Evolutionary conservation across 2,888 invertebrate genomes (phyloP).

Genomic region (Macrostomum cliftonense): DNA sequence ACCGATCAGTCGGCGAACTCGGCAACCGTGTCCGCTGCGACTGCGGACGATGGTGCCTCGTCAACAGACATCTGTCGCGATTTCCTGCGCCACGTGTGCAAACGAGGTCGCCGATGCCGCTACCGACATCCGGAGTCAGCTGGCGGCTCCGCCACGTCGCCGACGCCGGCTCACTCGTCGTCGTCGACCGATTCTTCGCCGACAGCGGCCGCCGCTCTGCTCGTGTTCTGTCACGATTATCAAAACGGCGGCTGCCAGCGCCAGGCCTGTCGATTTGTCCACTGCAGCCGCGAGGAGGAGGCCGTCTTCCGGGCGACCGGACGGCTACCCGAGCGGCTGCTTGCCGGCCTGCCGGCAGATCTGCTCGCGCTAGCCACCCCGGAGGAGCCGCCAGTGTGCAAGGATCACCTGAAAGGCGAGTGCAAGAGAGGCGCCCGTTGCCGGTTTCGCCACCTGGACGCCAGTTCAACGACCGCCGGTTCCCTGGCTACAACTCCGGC

Average conservation of each 20-base stretch:
- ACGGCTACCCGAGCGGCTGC: constrained; percentile 46
- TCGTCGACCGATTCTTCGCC: no score
- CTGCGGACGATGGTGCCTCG: no score
- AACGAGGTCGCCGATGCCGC: constrained; percentile 45
- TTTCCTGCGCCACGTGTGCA: constrained; percentile 45
- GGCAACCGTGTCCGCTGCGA: no score
- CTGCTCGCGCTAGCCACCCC: constrained; percentile 7
- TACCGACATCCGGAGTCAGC: constrained; percentile 39
- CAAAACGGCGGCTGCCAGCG: constrained; percentile 59
- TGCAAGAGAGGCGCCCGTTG: constrained; percentile 42
- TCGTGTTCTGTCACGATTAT: constrained; percentile 44
- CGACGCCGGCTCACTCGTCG: no score
- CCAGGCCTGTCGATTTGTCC: constrained; percentile 54
- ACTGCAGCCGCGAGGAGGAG: constrained; percentile 56
- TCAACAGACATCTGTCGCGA: constrained; percentile 44
- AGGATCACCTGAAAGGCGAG: constrained; percentile 45
- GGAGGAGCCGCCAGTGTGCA: constrained; percentile 43
- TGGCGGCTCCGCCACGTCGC: no score
- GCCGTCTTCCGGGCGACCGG: constrained; percentile 52
- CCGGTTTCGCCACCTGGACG: constrained; percentile 40
- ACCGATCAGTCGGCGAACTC: no score
- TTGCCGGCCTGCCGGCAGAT: constrained; percentile 16
- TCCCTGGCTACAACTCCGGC: no score
- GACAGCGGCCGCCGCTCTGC: constrained; percentile 27
- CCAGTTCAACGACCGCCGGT: neutral